Evolutionary conservation across 2,113 vertebrate species (phyloP).

Genomic region (Toxotes chatareus): DNA sequence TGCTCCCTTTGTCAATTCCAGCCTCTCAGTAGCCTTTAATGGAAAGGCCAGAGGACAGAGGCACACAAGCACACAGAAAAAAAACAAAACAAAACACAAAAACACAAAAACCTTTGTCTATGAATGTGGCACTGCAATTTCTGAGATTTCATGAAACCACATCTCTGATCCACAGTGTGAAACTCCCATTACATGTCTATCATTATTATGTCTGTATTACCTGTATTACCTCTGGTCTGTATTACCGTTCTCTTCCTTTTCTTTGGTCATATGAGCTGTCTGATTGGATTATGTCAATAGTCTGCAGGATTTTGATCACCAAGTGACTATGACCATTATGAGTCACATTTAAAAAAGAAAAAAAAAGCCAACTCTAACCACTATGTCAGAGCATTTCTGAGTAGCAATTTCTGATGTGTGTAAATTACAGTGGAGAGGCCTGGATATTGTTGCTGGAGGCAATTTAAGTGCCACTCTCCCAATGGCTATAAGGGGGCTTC

Average conservation of each 20-base stretch:
- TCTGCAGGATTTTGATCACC: not conserved
- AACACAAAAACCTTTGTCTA: not conserved
- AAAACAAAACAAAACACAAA: too few relatives aligned
- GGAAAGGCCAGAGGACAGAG: constrained; percentile 5
- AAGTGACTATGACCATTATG: not conserved
- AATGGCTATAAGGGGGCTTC: constrained; percentile 39
- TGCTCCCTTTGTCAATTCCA: constrained; percentile 3
- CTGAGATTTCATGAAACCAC: constrained; percentile 1
- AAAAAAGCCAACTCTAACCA: not conserved
- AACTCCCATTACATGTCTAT: not conserved
- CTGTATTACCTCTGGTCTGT: not conserved
- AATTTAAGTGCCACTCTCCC: constrained; percentile 64
- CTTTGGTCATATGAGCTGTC: not conserved
- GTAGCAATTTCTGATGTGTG: constrained; percentile 44
- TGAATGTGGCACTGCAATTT: not conserved
- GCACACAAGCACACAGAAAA: not conserved
- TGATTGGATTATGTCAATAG: constrained; percentile 2
- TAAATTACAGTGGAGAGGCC: constrained; percentile 53
- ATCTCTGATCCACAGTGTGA: constrained; percentile 1
- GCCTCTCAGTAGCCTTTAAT: constrained; percentile 29
- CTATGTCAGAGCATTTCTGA: constrained; percentile 32
- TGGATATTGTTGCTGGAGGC: constrained; percentile 52
- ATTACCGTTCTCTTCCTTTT: not conserved
- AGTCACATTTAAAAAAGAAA: not conserved
- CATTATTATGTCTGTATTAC: not conserved